Percentiles rank a stretch among this genome's conserved stretches.
Conservation (phyloP, 1,140 invertebrate genomes). For the Bombus cullumanus region DNA sequence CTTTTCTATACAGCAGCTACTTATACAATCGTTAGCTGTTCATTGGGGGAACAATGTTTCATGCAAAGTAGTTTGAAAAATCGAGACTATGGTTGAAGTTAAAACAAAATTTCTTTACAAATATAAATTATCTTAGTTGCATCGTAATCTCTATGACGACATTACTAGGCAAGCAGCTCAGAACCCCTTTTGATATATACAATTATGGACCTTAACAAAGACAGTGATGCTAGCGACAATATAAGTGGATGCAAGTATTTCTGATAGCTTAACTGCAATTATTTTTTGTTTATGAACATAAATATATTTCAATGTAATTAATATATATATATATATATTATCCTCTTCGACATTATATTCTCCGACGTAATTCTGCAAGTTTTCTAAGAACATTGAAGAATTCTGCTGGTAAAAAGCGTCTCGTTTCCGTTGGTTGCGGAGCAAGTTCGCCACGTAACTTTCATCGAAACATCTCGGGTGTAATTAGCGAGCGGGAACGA, state of each 20-base stretch:
- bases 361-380: background rate
- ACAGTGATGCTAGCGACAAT: background rate
- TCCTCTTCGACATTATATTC: too few species aligned
- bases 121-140: background rate
- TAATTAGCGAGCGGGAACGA: slow-evolving; percentile 25
- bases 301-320: too few species aligned
- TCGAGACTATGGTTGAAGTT: background rate
- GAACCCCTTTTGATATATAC: too few species aligned
- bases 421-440: background rate
- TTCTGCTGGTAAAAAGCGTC: background rate
- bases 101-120: background rate
- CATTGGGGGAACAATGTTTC: background rate
- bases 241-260: too few species aligned
- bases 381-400: slow-evolving; percentile 1
- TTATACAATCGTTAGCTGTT: background rate
- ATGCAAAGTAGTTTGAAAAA: background rate
- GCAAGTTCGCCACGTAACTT: slow-evolving; percentile 8
- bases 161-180: too few species aligned
- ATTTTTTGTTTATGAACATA: too few species aligned
- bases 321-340: too few species aligned
- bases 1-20: background rate
- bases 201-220: too few species aligned
- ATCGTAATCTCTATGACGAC: background rate
- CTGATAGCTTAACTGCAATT: too few species aligned
- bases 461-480: background rate